These are phyloP conservation scores for Microtus obscurus DNA, from an alignment of 2,797 vertebrate genomes.

Conservation along the genomic window DNA sequence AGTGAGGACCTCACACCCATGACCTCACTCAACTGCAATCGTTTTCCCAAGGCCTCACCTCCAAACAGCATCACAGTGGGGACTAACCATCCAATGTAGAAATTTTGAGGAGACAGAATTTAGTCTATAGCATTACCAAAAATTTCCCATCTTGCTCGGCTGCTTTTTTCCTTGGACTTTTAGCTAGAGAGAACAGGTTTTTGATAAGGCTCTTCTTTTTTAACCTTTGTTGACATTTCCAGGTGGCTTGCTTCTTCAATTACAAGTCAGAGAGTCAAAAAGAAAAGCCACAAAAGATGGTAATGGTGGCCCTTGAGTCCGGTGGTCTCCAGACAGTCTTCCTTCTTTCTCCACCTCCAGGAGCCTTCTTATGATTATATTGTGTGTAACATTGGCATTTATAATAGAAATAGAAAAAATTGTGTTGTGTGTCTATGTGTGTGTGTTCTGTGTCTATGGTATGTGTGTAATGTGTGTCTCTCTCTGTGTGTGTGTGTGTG, in stretches of 20 bases:
- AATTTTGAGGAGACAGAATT: not conserved
- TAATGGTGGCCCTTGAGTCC: not conserved
- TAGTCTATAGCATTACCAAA: not conserved
- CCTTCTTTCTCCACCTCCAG: not conserved
- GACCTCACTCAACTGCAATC: not conserved
- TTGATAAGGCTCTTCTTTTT: not conserved
- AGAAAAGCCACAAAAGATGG: not conserved
- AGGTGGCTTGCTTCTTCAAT: not conserved
- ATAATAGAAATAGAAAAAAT: not conserved
- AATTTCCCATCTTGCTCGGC: not conserved
- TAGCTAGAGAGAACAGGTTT: not conserved
- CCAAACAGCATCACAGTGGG: not conserved
- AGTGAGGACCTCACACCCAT: not conserved
- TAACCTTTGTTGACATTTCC: slow-evolving; percentile 3
- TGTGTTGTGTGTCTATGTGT: not conserved
- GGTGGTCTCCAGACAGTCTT: not conserved
- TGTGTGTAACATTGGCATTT: not conserved
- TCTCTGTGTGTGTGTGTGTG: not conserved
- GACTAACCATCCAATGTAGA: not conserved
- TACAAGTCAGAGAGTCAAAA: not conserved
- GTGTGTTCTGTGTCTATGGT: not conserved
- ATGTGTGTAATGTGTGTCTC: too few relatives aligned
- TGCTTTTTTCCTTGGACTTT: not conserved
- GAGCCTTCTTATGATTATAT: slow-evolving; percentile 8
- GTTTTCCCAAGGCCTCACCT: not conserved